Evolutionary conservation across 2,888 invertebrate genomes (phyloP), one percentile per base, ranked within the genome.

Genomic region (Drosophila barbarae): DNA sequence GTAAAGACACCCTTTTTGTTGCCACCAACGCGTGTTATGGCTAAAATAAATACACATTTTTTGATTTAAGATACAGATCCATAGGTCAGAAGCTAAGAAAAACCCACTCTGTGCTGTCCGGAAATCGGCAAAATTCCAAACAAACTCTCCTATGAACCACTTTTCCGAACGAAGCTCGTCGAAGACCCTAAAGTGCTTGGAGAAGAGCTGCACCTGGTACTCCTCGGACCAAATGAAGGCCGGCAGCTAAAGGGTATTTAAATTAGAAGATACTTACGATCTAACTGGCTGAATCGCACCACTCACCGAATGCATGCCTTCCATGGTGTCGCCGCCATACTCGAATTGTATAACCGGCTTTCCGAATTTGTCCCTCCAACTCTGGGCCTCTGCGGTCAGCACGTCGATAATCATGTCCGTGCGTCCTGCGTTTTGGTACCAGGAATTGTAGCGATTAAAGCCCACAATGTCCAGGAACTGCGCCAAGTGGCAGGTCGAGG

Each of bases 91-190:
- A 18, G 1, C 9, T 0, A 6, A 21, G 1, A 26, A 23, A 23
- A 28, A 85, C 90, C 90, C 88, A 96, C 96, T 92, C 91, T 98
- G 96, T 56, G 94, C 94, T 5, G 99, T 99, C 90, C 97, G 96
- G 87, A 99, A 99, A 88, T 99, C 99, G 1, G 99, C 99, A 90
- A 99, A 99, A 90, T 99, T 99, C 99, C 99, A 99, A 49, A 98
- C 95, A 91, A 98, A 97, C 91, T 99, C 98, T 1, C 99, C 99
- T 34, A 96, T 93, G 82, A 99, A 95, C 90, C 95, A 96, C n/a
- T 93, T 93, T 51, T 92, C 89, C 2, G 90, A 89, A 53, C 96
- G 92, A 21, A 98, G 89, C 38, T 90, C 89, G 88, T 99, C 99
- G 87, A 99, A 98, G 0, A 96, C 97, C 87, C 94, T 92, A 87